Base-by-base conservation (phyloP, 2,888 invertebrate species). In the Merodon equestris region DNA sequence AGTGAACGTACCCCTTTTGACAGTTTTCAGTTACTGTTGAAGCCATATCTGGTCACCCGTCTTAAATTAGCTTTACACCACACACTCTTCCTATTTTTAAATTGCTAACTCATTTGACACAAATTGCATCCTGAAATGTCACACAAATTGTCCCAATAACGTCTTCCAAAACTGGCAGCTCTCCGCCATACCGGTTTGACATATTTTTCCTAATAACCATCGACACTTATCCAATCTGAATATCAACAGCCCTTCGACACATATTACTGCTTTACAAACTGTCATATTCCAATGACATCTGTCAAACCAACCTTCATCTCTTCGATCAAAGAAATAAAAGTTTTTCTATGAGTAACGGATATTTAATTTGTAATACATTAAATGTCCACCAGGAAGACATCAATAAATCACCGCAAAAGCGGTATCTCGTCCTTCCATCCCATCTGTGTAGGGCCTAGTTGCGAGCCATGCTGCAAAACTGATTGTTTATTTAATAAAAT, bases 401-500 rank as follows among this genome's bases (percentile, higher is more conserved):
- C 48, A 66, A 66, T 66, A 56, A 66, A 66, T 66, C 54, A 66
- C 45, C 13, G 19, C 48, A 45, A 58, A 36, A 5, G 42, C 13
- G 14, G 9, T 14, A 4, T 36, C 9, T 15, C n/a, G 1, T n/a
- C 17, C 12, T 9, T 38, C 13, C 9, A 51, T 27, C 51, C 34
- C 38, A 51, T 36, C 12, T 7, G 27, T 27, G 7, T 2, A 27
- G 27, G 27, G 2, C 27, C 27, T 27, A 27, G 27, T 27, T 27
- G 27, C 7, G 7, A 58, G 19, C 19, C 45, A 19, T 56, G 47
- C 48, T 27, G 27, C 27, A 47, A 40, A 14, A 15, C 17, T 14
- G 34, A 71, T 54, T 60, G 51, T 76, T 76, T 76, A 71, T 72
- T 71, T 19, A 66, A 72, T 72, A 72, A 70, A 64, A 71, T 66